A percentile compares a stretch with the other conserved stretches of the same genome.
Conservation (phyloP, 2,113 vertebrate genomes). For the Manacus vitellinus region DNA sequence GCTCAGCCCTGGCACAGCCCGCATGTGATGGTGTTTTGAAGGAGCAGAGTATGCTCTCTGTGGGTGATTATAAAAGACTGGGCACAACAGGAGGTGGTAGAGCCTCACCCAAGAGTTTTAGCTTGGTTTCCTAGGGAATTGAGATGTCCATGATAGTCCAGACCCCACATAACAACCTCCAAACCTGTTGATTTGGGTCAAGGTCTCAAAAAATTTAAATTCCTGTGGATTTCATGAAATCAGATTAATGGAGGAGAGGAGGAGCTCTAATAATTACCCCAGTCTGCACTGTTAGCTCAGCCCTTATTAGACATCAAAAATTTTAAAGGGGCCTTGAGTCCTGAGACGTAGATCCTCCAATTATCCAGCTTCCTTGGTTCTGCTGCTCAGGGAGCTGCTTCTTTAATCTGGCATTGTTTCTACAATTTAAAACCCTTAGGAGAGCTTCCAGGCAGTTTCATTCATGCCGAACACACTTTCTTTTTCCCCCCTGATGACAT, state of each 20-base stretch:
- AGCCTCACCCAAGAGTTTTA: neutral
- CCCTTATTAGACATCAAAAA: neutral
- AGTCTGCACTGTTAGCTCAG: neutral
- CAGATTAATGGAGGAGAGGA: neutral
- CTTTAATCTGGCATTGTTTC: slow-evolving; percentile 33
- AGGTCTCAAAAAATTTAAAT: neutral
- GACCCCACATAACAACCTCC: neutral
- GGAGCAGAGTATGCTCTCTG: neutral
- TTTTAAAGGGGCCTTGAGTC: neutral
- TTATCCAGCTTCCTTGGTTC: neutral
- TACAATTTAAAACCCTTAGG: slow-evolving; percentile 15
- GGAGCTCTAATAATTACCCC: neutral
- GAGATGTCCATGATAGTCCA: neutral
- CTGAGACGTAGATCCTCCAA: neutral
- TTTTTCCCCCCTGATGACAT: neutral
- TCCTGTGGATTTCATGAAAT: neutral
- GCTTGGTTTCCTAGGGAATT: neutral
- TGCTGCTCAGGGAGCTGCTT: neutral
- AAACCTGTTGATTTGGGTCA: neutral
- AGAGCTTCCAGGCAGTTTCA: slow-evolving; percentile 15
- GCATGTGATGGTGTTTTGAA: neutral
- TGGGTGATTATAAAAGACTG: neutral
- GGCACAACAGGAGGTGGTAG: neutral
- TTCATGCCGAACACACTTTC: slow-evolving; percentile 12
- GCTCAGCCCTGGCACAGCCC: neutral